Evolutionary conservation across 1,140 invertebrate genomes (phyloP).

Genomic region (Zaprionus lachaisei): DNA sequence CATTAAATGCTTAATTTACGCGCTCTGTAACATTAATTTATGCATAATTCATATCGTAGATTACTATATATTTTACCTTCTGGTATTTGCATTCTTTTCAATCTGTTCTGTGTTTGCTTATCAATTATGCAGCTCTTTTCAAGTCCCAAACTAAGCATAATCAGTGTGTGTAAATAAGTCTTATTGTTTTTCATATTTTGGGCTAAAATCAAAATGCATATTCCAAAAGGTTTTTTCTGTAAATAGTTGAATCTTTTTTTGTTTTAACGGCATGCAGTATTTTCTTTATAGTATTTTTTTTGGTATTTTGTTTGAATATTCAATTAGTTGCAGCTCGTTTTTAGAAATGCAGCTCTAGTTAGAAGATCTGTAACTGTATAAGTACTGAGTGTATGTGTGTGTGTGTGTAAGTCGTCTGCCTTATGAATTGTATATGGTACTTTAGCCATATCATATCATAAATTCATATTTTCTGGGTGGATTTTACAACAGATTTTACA

Average conservation of each 20-base stretch:
- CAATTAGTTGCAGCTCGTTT: conserved; percentile 34
- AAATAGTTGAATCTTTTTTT: conserved; percentile 59
- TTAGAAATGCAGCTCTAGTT: conserved; percentile 48
- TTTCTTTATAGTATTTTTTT: conserved; percentile 20
- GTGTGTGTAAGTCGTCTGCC: conserved; percentile 35
- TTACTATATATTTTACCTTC: conserved; percentile 40
- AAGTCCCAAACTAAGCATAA: conserved; percentile 79
- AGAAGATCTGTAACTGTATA: conserved; percentile 12
- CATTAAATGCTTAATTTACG: conserved; percentile 76
- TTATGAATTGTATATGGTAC: conserved; percentile 21
- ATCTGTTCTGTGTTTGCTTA: conserved; percentile 5
- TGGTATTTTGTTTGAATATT: conserved; percentile 20
- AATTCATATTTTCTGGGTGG: conserved; percentile 32
- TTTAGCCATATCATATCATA: conserved; percentile 21
- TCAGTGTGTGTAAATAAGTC: conserved; percentile 82
- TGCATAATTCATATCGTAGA: conserved; percentile 18
- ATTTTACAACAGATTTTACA: conserved; percentile 76
- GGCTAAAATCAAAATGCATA: conserved; percentile 59
- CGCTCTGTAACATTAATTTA: conserved; percentile 52
- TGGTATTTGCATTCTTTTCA: background rate
- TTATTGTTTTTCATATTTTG: conserved; percentile 60
- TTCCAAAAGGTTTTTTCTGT: conserved; percentile 59
- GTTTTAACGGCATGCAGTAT: conserved; percentile 35
- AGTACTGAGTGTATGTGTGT: conserved; percentile 22
- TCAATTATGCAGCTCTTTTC: conserved; percentile 54